Percentiles rank a stretch among this genome's conserved stretches.
Evolutionary conservation across 2,797 vertebrate genomes (phyloP).

Genomic region (Cetoscarus ocellatus): DNA sequence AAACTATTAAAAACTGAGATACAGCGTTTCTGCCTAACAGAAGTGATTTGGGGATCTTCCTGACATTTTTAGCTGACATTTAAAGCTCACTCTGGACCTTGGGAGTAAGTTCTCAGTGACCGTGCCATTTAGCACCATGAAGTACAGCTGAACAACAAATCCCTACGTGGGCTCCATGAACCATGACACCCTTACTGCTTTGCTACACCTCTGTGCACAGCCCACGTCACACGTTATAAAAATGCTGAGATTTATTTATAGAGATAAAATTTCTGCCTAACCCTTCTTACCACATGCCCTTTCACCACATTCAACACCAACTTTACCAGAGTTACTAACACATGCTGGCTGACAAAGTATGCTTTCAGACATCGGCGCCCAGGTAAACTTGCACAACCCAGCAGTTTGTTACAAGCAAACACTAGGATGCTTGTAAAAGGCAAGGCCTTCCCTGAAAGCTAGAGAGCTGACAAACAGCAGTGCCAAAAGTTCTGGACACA

Average conservation of each 20-base stretch:
- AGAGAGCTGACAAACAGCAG: conserved; percentile 58
- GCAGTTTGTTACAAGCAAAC: conserved; percentile 76
- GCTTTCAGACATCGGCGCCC: conserved; percentile 73
- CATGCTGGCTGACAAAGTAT: conserved; percentile 70
- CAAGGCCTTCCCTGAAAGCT: conserved; percentile 67
- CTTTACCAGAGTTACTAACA: conserved; percentile 58
- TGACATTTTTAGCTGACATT: neutral
- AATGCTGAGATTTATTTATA: conserved; percentile 32
- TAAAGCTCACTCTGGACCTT: neutral
- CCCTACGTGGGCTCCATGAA: too few relatives aligned
- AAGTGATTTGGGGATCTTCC: neutral
- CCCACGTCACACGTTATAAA: conserved; percentile 13
- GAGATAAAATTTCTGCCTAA: conserved; percentile 48
- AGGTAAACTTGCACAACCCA: conserved; percentile 71
- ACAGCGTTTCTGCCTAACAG: too few relatives aligned
- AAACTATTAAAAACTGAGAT: too few relatives aligned
- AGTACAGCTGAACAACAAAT: neutral
- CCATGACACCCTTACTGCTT: conserved; percentile 5
- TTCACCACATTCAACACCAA: conserved; percentile 70
- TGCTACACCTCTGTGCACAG: conserved; percentile 1
- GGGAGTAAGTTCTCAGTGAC: neutral
- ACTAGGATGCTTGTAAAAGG: conserved; percentile 77
- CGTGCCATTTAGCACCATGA: neutral
- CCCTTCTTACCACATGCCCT: conserved; percentile 26
- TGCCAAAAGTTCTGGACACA: conserved; percentile 64